A percentile compares a stretch with the other conserved stretches of the same genome.
Conservation (phyloP, 35 echinoderm and acorn worm genomes). For the Strongylocentrotus purpuratus region DNA sequence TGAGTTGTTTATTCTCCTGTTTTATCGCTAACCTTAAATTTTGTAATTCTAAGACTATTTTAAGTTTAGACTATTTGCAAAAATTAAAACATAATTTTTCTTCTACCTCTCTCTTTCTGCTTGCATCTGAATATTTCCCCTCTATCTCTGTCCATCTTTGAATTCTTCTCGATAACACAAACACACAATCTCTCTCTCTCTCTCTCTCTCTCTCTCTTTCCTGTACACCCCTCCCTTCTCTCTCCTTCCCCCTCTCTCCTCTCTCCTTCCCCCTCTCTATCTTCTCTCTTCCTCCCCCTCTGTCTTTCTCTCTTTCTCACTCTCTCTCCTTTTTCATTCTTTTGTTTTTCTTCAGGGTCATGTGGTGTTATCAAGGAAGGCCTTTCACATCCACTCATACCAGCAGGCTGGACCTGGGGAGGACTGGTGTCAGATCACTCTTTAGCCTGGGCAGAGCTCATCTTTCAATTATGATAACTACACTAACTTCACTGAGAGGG, state of each 20-base stretch:
- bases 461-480: slow-evolving; percentile 44
- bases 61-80: no score
- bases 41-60: no score
- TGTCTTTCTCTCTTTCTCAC: neutral
- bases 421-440: slow-evolving; percentile 71
- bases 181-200: neutral
- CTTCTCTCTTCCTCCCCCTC: neutral
- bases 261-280: neutral
- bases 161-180: neutral
- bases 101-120: neutral
- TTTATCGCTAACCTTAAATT: no score
- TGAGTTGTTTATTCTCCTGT: no score
- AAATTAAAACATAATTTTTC: no score
- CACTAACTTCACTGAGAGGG: neutral
- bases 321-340: neutral
- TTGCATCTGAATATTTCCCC: neutral
- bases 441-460: slow-evolving; percentile 69
- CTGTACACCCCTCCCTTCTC: neutral
- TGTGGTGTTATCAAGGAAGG: slow-evolving; percentile 62
- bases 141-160: neutral
- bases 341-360: slow-evolving; percentile 57
- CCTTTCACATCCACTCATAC: slow-evolving; percentile 76
- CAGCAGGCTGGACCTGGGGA: slow-evolving; percentile 75
- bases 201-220: neutral
- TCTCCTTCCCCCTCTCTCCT: neutral